Conservation (phyloP, 2,888 invertebrate genomes). For the Drosophila vallismaia region DNA sequence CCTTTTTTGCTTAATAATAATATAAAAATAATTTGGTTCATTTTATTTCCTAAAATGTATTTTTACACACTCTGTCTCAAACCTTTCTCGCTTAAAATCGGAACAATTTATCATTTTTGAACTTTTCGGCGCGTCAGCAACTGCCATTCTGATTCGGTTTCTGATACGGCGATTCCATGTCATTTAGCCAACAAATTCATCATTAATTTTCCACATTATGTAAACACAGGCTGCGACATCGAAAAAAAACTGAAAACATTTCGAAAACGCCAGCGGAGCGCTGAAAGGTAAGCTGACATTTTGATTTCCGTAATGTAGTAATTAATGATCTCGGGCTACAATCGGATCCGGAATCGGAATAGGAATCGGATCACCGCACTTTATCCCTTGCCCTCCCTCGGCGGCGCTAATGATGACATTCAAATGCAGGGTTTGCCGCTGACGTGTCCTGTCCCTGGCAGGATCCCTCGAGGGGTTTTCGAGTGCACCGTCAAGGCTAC, state of each 20-base stretch:
- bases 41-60: neutral
- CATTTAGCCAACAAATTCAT: conserved; percentile 58
- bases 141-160: conserved; percentile 29
- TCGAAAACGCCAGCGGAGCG: conserved; percentile 42
- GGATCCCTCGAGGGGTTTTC: conserved; percentile 49
- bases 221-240: conserved; percentile 60
- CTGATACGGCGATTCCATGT: conserved; percentile 36
- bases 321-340: conserved; percentile 65
- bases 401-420: conserved; percentile 76
- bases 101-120: conserved; percentile 65
- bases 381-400: conserved; percentile 15
- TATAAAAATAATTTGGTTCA: neutral
- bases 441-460: conserved; percentile 7
- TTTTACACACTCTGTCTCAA: neutral
- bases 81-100: conserved; percentile 31
- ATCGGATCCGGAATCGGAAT: conserved; percentile 55
- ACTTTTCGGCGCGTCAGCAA: conserved; percentile 40
- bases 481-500: conserved; percentile 49
- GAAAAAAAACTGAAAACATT: conserved; percentile 57
- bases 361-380: conserved; percentile 64
- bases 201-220: conserved; percentile 78
- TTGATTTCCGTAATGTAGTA: conserved; percentile 81
- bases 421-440: conserved; percentile 57
- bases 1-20: neutral
- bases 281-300: conserved; percentile 76